Evolutionary conservation across 2,797 vertebrate genomes (phyloP).

Genomic region (Hippoglossus hippoglossus): DNA sequence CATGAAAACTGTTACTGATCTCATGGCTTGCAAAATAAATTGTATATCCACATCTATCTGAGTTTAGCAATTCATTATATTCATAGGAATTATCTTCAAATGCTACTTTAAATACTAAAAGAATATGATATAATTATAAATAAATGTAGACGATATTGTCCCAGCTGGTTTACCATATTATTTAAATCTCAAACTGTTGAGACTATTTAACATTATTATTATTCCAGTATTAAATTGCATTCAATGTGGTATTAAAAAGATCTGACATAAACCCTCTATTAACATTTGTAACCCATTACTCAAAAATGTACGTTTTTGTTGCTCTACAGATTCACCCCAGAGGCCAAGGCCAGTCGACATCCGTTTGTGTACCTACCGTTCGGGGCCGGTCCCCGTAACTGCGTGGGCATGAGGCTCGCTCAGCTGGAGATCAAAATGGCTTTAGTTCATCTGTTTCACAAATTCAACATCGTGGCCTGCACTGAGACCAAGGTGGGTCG

Average conservation of each 20-base stretch:
- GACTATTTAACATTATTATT: too few species aligned
- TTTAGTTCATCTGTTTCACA: conserved; percentile 85
- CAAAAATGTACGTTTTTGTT: neutral
- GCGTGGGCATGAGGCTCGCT: conserved; percentile 92
- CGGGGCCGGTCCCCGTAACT: conserved; percentile 93
- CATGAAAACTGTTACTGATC: too few species aligned
- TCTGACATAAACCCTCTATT: neutral
- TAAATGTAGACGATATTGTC: too few species aligned
- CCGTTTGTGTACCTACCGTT: conserved; percentile 94
- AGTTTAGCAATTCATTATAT: too few species aligned
- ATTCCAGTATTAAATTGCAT: too few species aligned
- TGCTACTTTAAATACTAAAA: too few species aligned
- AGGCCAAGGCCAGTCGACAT: conserved; percentile 83
- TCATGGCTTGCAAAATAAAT: too few species aligned
- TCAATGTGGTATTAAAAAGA: neutral
- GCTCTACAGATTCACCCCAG: conserved; percentile 88
- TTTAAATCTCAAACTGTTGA: too few species aligned
- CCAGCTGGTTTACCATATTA: too few species aligned
- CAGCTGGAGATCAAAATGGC: conserved; percentile 91
- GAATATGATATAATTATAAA: too few species aligned
- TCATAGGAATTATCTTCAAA: too few species aligned
- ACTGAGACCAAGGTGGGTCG: conserved; percentile 78
- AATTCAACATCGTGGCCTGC: conserved; percentile 87
- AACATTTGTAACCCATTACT: neutral
- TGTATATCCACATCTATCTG: too few species aligned